Conservation (phyloP, 1,140 invertebrate species). For the Myzus persicae region DNA sequence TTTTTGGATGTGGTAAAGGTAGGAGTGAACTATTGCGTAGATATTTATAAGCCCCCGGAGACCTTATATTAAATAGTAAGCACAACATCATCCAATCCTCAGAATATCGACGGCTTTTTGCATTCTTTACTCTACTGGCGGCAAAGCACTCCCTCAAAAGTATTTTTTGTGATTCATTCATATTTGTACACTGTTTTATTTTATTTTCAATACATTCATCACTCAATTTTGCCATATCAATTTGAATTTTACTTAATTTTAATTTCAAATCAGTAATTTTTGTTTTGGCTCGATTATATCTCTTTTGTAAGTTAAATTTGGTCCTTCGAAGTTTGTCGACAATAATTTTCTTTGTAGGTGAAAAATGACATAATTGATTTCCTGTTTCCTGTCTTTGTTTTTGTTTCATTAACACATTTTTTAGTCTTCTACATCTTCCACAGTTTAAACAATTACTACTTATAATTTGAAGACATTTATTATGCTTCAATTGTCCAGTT, state of each 20-base stretch:
- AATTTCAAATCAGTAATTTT: background rate
- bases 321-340: background rate
- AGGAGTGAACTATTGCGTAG: background rate
- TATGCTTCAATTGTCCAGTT: background rate
- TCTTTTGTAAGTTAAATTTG: background rate
- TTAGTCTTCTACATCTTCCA: background rate
- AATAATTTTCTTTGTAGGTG: background rate
- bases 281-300: background rate
- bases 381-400: background rate
- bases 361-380: background rate
- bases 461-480: background rate
- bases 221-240: background rate
- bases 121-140: background rate
- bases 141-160: background rate
- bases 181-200: background rate
- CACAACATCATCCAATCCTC: constrained; percentile 13
- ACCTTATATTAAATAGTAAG: background rate
- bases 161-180: background rate
- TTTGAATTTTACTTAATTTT: background rate
- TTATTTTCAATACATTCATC: background rate
- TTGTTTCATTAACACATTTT: background rate
- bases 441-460: background rate
- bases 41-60: background rate
- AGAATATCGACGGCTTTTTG: background rate
- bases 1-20: background rate